Conservation (phyloP, 2,888 invertebrate species). For the Morpho helenor region DNA sequence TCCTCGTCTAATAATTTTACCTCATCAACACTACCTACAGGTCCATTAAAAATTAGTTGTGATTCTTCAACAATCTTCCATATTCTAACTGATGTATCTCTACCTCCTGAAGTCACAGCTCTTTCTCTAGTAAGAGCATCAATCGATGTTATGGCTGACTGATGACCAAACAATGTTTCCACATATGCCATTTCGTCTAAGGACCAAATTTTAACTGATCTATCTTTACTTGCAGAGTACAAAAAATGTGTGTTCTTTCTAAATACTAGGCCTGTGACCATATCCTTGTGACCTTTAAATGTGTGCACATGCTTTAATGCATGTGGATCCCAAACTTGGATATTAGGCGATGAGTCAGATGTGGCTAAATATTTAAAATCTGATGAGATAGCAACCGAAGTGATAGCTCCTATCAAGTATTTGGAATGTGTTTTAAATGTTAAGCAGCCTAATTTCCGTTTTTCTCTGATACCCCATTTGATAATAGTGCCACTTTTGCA, state of each 20-base stretch:
- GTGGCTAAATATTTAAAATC: conserved; percentile 90
- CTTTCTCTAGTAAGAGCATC: conserved; percentile 93
- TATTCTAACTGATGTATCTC: conserved; percentile 91
- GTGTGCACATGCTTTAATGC: conserved; percentile 87
- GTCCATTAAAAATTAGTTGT: conserved; percentile 95
- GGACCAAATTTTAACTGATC: conserved; percentile 96
- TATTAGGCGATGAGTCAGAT: conserved; percentile 74
- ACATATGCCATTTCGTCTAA: conserved; percentile 97
- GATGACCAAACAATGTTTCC: conserved; percentile 97
- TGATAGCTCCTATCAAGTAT: conserved; percentile 72
- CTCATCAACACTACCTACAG: conserved; percentile 88
- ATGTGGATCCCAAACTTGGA: conserved; percentile 92
- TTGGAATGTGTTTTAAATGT: conserved; percentile 68
- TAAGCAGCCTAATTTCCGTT: conserved; percentile 79
- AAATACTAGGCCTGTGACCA: conserved; percentile 89
- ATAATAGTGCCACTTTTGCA: conserved; percentile 93
- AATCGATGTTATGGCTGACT: conserved; percentile 90
- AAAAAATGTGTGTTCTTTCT: conserved; percentile 91
- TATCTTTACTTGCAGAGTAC: conserved; percentile 88
- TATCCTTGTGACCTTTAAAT: conserved; percentile 88
- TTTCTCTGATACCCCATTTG: conserved; percentile 88
- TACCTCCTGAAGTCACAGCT: conserved; percentile 93
- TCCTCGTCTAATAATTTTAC: conserved; percentile 96
- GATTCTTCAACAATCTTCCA: conserved; percentile 99
- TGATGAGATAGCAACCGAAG: conserved; percentile 85